Percentiles rank a stretch among this genome's conserved stretches.
phyloP scores from a whole-genome alignment of 2,888 invertebrate genomes.

The Holacanthella duospinosa region DNA sequence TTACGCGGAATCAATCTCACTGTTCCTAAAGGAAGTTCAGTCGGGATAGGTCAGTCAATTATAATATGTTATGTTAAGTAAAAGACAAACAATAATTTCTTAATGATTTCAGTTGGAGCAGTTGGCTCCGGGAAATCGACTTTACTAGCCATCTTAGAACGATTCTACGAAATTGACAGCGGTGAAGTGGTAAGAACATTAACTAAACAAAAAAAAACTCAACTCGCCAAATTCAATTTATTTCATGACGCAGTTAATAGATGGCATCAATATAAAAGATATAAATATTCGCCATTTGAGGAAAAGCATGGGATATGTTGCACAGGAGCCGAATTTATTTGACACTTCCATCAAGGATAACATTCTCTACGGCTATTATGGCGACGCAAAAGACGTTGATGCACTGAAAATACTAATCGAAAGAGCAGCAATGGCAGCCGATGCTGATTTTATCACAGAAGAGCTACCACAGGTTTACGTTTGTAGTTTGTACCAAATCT shows the following conservation, averaged over 20 bases:
- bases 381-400: neutral
- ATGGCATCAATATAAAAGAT: neutral
- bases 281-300: neutral
- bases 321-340: neutral
- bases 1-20: constrained; percentile 54
- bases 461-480: neutral
- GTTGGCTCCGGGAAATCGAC: neutral
- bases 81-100: neutral
- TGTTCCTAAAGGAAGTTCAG: constrained; percentile 47
- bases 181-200: neutral
- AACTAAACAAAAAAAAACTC: neutral
- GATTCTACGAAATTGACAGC: neutral
- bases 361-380: neutral
- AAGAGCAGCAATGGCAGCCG: neutral
- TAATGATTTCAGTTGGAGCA: neutral
- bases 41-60: constrained; percentile 58
- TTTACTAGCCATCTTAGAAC: neutral
- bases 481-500: no score
- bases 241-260: neutral
- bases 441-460: neutral
- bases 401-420: neutral
- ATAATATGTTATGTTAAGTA: neutral
- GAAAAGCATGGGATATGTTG: neutral
- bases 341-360: neutral
- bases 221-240: neutral